Base-by-base conservation (phyloP, 2,113 vertebrate genomes). In the Pampusana beccarii region DNA sequence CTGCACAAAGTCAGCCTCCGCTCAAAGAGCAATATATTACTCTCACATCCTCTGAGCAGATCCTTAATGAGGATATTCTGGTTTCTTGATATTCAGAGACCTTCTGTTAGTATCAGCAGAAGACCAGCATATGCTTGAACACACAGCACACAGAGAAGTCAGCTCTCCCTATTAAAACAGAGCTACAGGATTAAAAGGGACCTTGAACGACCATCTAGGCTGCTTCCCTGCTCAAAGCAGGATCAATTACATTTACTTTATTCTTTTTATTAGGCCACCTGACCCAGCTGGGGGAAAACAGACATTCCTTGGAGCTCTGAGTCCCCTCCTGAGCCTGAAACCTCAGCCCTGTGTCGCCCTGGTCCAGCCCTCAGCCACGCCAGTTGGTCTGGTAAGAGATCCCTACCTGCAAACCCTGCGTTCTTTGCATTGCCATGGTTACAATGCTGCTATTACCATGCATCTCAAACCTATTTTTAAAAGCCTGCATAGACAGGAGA, bases 341-440 rank as follows among this genome's bases (percentile, higher is more conserved):
- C 12, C 29, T 87, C 64, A 51, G 2, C 19, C 33, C n/a, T 9
- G 9, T 10, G 10, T 38, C 0, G 1, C 33, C n/a, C 65, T 21
- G 56, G 69, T 84, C 86, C 80, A 86, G 64, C 51, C 64, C 65
- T 26, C 80, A 54, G 38, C 72, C 64, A 29, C 0, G 1, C 61
- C 77, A 84, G 50, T 48, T 44, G 65, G 57, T 66, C 69, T 60
- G 36, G 7, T 14, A 38, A 60, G 73, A 62, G 33, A 95, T 79
- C 29, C 57, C 70, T 56, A 80, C 64, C 79, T 12, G 34, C 56
- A 72, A 88, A 51, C 66, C 46, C 86, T 66, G 80, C 60, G 46
- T 90, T 62, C 57, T 62, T 44, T 24, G 38, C 77, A 91, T 95
- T 75, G 83, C 93, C 94, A 93, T 95, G 91, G 94, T 91, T 95